Evolutionary conservation across 2,797 vertebrate species (phyloP).

Genomic region (Tragopan temminckii): DNA sequence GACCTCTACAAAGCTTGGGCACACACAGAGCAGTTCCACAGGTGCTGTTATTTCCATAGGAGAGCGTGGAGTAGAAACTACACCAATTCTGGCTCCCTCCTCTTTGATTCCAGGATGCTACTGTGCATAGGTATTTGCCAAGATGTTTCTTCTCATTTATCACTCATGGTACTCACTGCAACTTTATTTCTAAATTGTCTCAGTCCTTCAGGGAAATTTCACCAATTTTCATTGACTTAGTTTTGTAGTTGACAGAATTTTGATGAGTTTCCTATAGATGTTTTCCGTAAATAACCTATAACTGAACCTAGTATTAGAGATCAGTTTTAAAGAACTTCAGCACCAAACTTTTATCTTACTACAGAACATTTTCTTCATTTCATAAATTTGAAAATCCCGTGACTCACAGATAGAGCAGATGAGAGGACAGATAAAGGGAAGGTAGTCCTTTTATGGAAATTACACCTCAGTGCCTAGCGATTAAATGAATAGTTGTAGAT

Average conservation of each 20-base stretch:
- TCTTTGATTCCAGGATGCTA: constrained; percentile 1
- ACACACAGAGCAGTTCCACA: neutral
- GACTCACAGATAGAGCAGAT: neutral
- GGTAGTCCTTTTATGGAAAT: constrained; percentile 40
- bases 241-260: constrained; percentile 36
- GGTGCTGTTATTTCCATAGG: neutral
- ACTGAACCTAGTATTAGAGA: constrained; percentile 11
- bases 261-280: constrained; percentile 25
- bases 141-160: constrained; percentile 20
- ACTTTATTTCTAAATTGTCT: constrained; percentile 13
- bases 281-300: constrained; percentile 37
- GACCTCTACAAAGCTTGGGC: neutral
- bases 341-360: constrained; percentile 1
- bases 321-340: constrained; percentile 4
- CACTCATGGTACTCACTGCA: neutral
- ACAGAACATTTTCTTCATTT: constrained; percentile 51
- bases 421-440: constrained; percentile 18
- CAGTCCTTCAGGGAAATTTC: neutral
- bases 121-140: neutral
- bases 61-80: neutral
- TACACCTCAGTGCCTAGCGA: neutral
- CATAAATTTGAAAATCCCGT: constrained; percentile 36
- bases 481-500: constrained; percentile 28
- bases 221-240: constrained; percentile 1
- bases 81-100: neutral